Conservation (phyloP, 2,113 vertebrate genomes). For the Alethe diademata region DNA sequence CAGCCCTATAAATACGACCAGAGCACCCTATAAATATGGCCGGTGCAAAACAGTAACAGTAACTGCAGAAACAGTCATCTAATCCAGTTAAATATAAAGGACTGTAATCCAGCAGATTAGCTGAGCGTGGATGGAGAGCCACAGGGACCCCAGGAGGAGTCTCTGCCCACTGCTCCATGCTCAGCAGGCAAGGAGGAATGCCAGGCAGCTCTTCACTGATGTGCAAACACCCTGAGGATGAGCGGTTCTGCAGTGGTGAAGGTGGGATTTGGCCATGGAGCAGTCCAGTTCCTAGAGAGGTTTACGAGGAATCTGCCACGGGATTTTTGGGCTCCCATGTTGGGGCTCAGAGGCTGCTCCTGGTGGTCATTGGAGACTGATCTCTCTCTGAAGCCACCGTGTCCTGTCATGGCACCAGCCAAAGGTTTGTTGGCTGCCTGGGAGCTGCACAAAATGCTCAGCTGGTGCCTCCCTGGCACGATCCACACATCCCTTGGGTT, state of each 20-base stretch:
- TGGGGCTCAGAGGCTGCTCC: not conserved
- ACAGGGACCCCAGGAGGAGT: not conserved
- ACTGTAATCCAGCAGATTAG: not conserved
- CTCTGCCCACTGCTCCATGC: not conserved
- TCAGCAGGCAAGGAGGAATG: not conserved
- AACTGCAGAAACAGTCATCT: not conserved
- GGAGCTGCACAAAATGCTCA: not conserved
- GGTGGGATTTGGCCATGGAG: not conserved
- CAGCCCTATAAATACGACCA: not conserved
- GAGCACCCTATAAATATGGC: not conserved
- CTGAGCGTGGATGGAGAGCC: accelerated
- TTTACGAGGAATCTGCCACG: not conserved
- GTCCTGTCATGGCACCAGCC: not conserved
- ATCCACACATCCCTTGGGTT: not conserved
- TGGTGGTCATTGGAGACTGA: not conserved
- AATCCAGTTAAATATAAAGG: not conserved
- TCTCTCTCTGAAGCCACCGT: accelerated
- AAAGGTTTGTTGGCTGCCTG: not conserved
- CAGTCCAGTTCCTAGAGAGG: not conserved
- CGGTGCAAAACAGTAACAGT: slow-evolving; percentile 6
- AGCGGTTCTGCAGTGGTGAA: not conserved
- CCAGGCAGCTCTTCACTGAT: not conserved
- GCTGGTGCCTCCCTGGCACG: not conserved
- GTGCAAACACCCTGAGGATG: not conserved
- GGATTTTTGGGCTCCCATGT: not conserved